phyloP scores from a whole-genome alignment of 2,888 invertebrate species.

The Trichopoda pennipes region DNA sequence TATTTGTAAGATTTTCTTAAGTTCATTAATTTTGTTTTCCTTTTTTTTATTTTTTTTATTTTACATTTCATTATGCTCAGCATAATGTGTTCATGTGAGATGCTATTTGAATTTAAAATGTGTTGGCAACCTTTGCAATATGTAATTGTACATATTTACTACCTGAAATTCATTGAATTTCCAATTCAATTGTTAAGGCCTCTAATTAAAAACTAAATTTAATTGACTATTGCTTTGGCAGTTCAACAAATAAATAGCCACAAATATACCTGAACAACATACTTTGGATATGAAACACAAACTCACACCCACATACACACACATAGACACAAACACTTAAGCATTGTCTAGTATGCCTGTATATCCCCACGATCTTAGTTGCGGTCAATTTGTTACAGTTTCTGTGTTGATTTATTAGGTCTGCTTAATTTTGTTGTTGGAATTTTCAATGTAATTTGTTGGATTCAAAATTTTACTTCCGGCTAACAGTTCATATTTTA shows the following conservation, averaged over 20 bases:
- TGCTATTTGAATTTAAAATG: background rate
- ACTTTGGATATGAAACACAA: background rate
- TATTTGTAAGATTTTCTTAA: background rate
- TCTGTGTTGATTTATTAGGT: slow-evolving; percentile 25
- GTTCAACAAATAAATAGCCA: slow-evolving; percentile 25
- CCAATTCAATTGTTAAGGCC: slow-evolving; percentile 37
- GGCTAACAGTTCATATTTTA: background rate
- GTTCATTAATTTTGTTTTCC: too few species aligned
- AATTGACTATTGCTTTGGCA: slow-evolving; percentile 50
- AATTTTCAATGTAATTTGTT: slow-evolving; percentile 43
- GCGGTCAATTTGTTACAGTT: slow-evolving; percentile 45
- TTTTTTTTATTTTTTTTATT: background rate
- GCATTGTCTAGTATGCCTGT: background rate
- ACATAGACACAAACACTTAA: background rate
- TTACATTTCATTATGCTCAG: background rate
- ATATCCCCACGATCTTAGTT: slow-evolving; percentile 18
- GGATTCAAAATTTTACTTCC: slow-evolving; percentile 17
- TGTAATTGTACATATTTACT: background rate
- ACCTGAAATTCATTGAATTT: slow-evolving; percentile 19
- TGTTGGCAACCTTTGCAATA: background rate
- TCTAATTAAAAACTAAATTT: slow-evolving; percentile 58
- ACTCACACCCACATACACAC: background rate
- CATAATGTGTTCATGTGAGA: background rate
- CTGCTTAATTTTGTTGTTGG: slow-evolving; percentile 48
- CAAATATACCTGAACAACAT: background rate